phyloP scores from a whole-genome alignment of 1,140 invertebrate species.

The Eubasilissa regina region DNA sequence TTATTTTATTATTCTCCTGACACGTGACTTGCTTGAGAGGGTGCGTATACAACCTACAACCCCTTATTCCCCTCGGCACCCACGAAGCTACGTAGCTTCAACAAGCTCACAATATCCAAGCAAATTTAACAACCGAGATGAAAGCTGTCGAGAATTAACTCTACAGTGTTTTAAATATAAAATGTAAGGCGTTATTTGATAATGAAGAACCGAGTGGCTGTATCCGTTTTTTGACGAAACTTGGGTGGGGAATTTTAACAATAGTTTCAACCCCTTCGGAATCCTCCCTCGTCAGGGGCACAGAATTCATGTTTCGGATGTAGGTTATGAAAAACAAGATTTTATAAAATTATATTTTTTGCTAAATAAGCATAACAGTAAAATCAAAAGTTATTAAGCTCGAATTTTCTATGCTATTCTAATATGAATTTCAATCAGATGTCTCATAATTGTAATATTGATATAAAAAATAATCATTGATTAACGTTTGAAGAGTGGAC shows the following conservation, averaged over 20 bases:
- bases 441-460: no score
- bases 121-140: conserved; percentile 8
- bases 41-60: conserved; percentile 8
- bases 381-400: no score
- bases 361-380: no score
- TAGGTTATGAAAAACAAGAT: neutral
- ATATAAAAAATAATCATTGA: no score
- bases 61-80: neutral
- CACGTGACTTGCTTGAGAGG: conserved; percentile 30
- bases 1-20: conserved; percentile 39
- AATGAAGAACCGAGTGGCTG: conserved; percentile 10
- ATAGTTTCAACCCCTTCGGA: conserved; percentile 31
- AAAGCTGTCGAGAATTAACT: conserved; percentile 5
- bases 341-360: no score
- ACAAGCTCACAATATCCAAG: neutral
- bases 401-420: no score
- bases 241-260: conserved; percentile 11
- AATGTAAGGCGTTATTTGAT: neutral
- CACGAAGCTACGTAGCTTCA: neutral
- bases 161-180: neutral
- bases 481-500: no score
- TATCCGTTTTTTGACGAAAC: neutral
- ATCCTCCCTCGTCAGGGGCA: conserved; percentile 13
- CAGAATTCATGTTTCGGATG: conserved; percentile 15
- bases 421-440: no score